Base-by-base conservation (phyloP, 2,888 invertebrate genomes). In the Notocelia uddmanniana region DNA sequence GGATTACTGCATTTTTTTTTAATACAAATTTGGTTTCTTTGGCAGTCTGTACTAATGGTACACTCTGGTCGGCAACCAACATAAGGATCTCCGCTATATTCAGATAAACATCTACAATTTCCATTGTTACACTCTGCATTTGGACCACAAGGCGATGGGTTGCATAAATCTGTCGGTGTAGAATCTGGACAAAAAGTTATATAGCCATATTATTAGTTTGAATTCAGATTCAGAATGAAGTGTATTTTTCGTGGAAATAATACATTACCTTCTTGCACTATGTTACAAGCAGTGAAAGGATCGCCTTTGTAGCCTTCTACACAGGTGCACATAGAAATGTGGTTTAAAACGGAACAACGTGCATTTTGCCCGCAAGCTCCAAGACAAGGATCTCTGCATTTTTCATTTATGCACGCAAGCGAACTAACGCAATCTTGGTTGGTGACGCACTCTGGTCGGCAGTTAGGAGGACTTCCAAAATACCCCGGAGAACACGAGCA, bases 41-140 rank as follows among this genome's bases (percentile, higher is more conserved):
- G 89, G 86, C 97, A 97, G 79, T 97, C 97, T 13, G 94, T 89
- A 82, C 96, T 97, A 5, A 96, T 89, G n/a, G 96, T 95, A 87
- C 97, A 97, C 88, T 97, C 97, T 5, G 97, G 97, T 77, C 97
- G 94, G 84, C 97, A 97, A 55, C 96, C 96, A 57, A 95, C 85
- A 78, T 96, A 96, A 0, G 97, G 97, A 89, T 97, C 96, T 37
- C 97, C 97, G 76, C 95, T 95, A 81, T 96, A 97, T 80, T 97
- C 96, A 1, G 95, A 92, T 50, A 96, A 83, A 85, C 97, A 98
- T 26, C 94, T 95, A 80, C 97, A 97, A 73, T 95, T 86, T 62
- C 97, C 97, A 78, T 96, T 93, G 73, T 89, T 80, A 83, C 97
- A 97, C 79, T 95, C 91, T 1, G 97, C 94, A 85, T 97, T 97